Conservation (phyloP, 1,140 invertebrate genomes). For the Alviniconcha marisindica region DNA sequence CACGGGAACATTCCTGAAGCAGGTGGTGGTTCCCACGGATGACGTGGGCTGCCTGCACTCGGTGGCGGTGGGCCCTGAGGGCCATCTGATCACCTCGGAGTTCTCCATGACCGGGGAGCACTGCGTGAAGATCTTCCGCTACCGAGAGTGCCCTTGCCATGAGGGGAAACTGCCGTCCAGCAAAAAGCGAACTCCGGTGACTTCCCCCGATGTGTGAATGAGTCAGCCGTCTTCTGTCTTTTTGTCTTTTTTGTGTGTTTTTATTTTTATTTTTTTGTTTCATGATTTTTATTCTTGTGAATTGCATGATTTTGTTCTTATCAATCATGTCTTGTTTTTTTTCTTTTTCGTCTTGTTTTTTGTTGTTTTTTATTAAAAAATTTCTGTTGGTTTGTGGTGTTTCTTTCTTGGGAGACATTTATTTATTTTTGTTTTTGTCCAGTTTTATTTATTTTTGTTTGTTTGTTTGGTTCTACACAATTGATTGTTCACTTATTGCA, state of each 20-base stretch:
- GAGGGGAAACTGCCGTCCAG: slow-evolving; percentile 59
- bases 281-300: too few relatives aligned
- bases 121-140: slow-evolving; percentile 72
- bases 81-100: slow-evolving; percentile 68
- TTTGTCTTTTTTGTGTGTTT: not conserved
- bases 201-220: not conserved
- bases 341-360: too few relatives aligned
- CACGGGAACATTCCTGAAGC: slow-evolving; percentile 58
- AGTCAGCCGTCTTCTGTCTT: not conserved
- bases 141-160: slow-evolving; percentile 69
- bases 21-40: slow-evolving; percentile 64
- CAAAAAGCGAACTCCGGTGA: slow-evolving; percentile 56
- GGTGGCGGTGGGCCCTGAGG: slow-evolving; percentile 68
- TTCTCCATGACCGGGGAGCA: slow-evolving; percentile 66
- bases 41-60: slow-evolving; percentile 63
- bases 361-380: too few relatives aligned
- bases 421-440: too few relatives aligned
- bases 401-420: too few relatives aligned
- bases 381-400: too few relatives aligned
- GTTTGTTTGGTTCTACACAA: too few relatives aligned
- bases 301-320: too few relatives aligned
- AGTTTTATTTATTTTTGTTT: too few relatives aligned
- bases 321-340: too few relatives aligned
- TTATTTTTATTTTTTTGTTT: not conserved
- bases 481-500: too few relatives aligned